These are phyloP conservation scores for Manis pentadactyla DNA, from an alignment of 2,797 vertebrate genomes.

Conservation along the genomic window DNA sequence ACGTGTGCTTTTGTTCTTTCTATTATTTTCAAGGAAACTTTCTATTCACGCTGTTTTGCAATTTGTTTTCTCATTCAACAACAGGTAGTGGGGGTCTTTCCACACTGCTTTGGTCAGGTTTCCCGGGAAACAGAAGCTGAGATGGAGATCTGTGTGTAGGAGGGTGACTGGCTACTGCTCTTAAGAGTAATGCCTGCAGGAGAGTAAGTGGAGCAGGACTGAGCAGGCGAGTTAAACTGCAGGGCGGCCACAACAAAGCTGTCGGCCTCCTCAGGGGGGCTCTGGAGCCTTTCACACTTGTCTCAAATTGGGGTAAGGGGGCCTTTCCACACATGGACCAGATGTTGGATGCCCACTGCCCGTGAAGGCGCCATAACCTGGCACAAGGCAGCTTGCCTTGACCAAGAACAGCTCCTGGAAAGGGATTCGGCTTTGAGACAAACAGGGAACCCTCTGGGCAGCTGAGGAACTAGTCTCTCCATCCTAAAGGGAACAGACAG, in stretches of 20 bases:
- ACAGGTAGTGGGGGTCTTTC: not conserved
- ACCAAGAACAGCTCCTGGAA: not conserved
- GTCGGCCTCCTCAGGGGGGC: not conserved
- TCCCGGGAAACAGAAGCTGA: constrained; percentile 48
- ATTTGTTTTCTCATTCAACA: constrained; percentile 9
- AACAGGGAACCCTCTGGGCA: not conserved
- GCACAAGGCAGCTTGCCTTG: not conserved
- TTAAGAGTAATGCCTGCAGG: not conserved
- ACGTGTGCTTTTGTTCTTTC: not conserved
- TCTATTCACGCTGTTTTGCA: not conserved
- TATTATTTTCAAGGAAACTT: not conserved
- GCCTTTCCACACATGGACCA: not conserved
- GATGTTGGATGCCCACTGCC: not conserved
- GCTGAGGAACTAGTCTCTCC: not conserved
- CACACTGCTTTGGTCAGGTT: not conserved
- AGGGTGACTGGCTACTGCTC: not conserved
- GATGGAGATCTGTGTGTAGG: not conserved
- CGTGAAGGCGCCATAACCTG: not conserved
- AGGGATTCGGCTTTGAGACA: not conserved
- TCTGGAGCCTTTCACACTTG: not conserved
- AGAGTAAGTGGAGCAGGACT: accelerated
- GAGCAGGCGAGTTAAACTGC: not conserved
- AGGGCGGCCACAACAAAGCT: not conserved
- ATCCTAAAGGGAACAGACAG: not conserved
- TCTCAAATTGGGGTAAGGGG: not conserved